Evolutionary conservation across 2,888 invertebrate species (phyloP), one percentile per base, ranked within the genome.

Genomic region (Apodemia hepburni): DNA sequence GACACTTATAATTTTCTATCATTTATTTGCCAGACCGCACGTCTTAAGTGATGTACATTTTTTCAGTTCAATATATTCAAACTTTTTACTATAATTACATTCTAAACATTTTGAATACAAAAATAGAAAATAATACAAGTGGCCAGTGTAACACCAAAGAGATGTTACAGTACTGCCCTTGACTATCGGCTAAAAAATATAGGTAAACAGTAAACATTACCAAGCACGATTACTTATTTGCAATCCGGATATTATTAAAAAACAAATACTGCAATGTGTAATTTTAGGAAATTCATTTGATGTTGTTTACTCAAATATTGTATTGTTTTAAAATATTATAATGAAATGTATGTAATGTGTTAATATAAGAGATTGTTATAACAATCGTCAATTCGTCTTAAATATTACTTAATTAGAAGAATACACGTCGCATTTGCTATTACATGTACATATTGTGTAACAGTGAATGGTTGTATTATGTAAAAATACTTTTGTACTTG

Each of bases 381-480:
- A 47, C 45, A 47, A 47, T 47, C 45, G 15, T 29, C 54, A 27
- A 27, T 57, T 29, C n/a, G 27, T 57, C 29, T 29, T n/a, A 57
- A 57, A 15, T 27, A 29, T 57, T 57, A 29, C 27, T 29, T n/a
- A 57, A 27, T 54, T 54, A 27, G 12, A 54, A 54, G 22, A 27
- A 22, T 54, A 54, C 27, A 54, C 54, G 54, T 54, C 27, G 15
- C 27, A 27, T 27, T 27, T 54, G 18, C 49, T 11, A n/a, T 49
- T 49, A 33, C 33, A 33, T 33, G 8, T 8, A 33, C 8, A 54
- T 61, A 42, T 61, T 33, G 49, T 59, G 64, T 59, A 59, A 18
- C n/a, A 33, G 60, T 61, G 33, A 35, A 58, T 17, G 58, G 33
- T 58, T 15, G n/a, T 58, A 58, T 35, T 38, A 58, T 38, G 58